Evolutionary conservation across 1,140 invertebrate genomes (phyloP), one percentile per base, ranked within the genome.

Genomic region (Drosophila rhopaloa): DNA sequence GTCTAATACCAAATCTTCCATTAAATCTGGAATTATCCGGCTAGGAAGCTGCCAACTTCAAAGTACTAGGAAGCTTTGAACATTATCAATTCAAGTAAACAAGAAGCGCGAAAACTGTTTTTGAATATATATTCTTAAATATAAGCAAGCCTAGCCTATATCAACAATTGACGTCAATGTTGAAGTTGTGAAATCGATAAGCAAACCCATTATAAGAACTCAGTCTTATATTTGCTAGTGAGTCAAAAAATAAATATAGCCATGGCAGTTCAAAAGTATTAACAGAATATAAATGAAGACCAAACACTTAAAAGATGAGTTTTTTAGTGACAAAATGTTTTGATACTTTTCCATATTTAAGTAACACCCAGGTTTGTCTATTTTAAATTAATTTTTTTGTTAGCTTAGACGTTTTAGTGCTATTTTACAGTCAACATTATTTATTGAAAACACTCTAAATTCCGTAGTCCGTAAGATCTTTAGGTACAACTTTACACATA

Each of bases 71-170:
- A 41, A 32, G 50, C 27, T 29, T 10, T 57, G 10, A 16, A 24
- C 8, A 11, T 24, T 47, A 11, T 35, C n/a, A 35, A 10, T 14
- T 35, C 14, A 14, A 27, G 48, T 35, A 51, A 51, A 35, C 48
- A 51, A 32, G n/a, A 53, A 37, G 50, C 37, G 32, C 50, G 32
- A 29, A 61, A 41, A 41, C 55, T 8, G 55, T 41, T 56, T 61
- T 5, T 32, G 16, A 41, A 32, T 58, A 32, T 58, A 59, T 14
- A 43, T 11, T 51, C 29, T 9, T n/a, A 41, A n/a, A 8, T 8
- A 14, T 8, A 32, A 3, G 6, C 8, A n/a, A 32, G 35, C 29
- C 14, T 19, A 59, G 53, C 5, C 27, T 43, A 7, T 16, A 14
- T 40, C 2, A 54, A 60, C 51, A 29, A 60, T 13, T 60, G 32